These are phyloP conservation scores for Drosophila tristis DNA, from an alignment of 1,140 invertebrate species.

Conservation along the genomic window DNA sequence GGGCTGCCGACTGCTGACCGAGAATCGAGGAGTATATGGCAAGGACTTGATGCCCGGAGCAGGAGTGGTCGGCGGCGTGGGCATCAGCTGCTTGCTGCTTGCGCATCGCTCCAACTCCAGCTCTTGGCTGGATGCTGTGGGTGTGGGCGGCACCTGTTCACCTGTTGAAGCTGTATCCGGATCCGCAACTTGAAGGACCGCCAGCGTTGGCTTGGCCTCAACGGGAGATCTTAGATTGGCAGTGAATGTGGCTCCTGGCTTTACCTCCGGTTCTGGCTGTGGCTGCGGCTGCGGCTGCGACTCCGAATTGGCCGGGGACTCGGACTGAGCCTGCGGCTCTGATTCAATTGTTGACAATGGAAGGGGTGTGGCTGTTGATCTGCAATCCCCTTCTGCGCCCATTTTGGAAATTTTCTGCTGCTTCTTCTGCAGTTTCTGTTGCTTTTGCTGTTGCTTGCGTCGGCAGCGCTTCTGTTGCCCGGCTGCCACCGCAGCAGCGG, in stretches of 20 bases:
- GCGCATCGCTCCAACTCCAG: too few species aligned
- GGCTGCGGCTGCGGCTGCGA: background rate
- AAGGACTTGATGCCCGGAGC: slow-evolving; percentile 45
- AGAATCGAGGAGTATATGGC: slow-evolving; percentile 1
- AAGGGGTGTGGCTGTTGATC: slow-evolving; percentile 6
- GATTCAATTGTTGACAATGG: too few species aligned
- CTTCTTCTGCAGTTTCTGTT: slow-evolving; percentile 12
- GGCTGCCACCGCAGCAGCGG: slow-evolving; percentile 29
- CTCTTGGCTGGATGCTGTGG: too few species aligned
- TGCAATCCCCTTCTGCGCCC: background rate
- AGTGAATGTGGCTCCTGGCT: slow-evolving; percentile 12
- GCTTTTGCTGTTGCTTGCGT: slow-evolving; percentile 50
- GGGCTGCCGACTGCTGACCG: slow-evolving; percentile 4
- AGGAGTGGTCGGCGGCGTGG: slow-evolving; percentile 50
- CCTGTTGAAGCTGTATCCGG: too few species aligned
- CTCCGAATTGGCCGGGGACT: background rate
- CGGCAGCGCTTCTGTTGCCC: slow-evolving; percentile 50
- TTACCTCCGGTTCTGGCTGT: background rate
- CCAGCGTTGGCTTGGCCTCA: slow-evolving; percentile 19
- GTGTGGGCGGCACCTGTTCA: too few species aligned
- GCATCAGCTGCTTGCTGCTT: slow-evolving; percentile 54
- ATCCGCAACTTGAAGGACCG: too few species aligned
- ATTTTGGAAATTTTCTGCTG: slow-evolving; percentile 13
- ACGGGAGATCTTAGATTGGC: slow-evolving; percentile 36
- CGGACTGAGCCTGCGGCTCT: background rate